Percentiles rank a stretch among this genome's conserved stretches.
These are phyloP conservation scores for Cottus gobio DNA, from an alignment of 2,113 vertebrate genomes.

Conservation along the genomic window DNA sequence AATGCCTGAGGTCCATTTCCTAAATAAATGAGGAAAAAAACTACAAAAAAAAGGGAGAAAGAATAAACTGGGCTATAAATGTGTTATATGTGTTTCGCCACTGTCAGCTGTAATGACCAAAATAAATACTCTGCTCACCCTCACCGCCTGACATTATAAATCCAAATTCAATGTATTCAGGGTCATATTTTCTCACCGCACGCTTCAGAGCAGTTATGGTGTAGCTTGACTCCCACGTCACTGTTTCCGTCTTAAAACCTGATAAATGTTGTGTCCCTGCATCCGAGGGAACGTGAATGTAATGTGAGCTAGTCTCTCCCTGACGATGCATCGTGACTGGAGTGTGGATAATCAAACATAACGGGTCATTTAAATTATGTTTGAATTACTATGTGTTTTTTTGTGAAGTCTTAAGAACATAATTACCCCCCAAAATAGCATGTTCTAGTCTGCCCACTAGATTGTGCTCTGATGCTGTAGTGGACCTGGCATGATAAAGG, in stretches of 20 bases:
- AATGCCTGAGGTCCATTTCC: no score
- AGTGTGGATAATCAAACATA: neutral
- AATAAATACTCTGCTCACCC: neutral
- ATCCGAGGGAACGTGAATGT: neutral
- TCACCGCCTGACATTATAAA: neutral
- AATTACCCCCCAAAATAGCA: neutral
- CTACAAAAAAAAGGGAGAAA: no score
- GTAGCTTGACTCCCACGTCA: no score
- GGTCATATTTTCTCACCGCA: no score
- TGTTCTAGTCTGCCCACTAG: no score
- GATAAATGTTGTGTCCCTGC: no score
- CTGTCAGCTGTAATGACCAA: neutral
- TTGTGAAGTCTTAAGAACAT: neutral
- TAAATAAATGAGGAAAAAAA: neutral
- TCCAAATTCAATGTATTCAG: no score
- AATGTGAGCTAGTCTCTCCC: neutral
- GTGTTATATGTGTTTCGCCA: neutral
- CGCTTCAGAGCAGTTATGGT: no score
- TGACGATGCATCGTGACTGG: neutral
- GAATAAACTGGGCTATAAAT: neutral
- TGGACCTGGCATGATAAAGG: neutral
- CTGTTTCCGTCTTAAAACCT: no score
- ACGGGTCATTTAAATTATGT: neutral
- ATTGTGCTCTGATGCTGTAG: neutral
- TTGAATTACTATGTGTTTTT: neutral